phyloP scores from a whole-genome alignment of 2,113 vertebrate species.

The Okapia johnstoni region DNA sequence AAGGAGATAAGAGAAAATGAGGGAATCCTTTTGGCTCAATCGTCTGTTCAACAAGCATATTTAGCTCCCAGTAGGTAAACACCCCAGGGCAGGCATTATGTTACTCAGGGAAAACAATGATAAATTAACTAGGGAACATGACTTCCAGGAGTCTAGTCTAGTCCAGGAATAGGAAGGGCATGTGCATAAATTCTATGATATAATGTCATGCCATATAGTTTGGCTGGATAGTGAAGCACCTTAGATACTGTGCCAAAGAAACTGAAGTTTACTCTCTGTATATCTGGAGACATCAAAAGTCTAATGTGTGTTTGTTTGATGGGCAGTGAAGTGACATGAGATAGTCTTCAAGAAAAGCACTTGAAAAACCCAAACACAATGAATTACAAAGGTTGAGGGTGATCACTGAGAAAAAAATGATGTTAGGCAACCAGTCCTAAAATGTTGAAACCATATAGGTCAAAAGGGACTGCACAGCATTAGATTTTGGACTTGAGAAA shows the following conservation, averaged over 20 bases:
- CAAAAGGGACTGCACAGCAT: not conserved
- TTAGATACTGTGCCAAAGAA: not conserved
- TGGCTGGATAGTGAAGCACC: not conserved
- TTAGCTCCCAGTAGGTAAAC: not conserved
- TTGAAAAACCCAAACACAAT: not conserved
- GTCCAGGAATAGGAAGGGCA: not conserved
- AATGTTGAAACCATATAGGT: not conserved
- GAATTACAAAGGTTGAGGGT: not conserved
- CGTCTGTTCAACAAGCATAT: not conserved
- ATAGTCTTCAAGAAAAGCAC: not conserved
- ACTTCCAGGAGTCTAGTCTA: not conserved
- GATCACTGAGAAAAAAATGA: not conserved
- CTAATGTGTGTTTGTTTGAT: not conserved
- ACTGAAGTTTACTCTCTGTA: not conserved
- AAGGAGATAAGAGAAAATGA: not conserved
- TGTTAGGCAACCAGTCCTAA: not conserved
- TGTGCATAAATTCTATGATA: not conserved
- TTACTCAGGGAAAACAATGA: not conserved
- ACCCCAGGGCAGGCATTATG: not conserved
- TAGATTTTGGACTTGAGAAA: not conserved
- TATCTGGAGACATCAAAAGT: not conserved
- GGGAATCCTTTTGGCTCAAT: not conserved
- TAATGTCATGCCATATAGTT: not conserved
- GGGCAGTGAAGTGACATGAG: not conserved
- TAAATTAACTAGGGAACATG: not conserved